Evolutionary conservation across 1,140 invertebrate genomes (phyloP), one percentile per base, ranked within the genome.

Genomic region (Antheraea pernyi): DNA sequence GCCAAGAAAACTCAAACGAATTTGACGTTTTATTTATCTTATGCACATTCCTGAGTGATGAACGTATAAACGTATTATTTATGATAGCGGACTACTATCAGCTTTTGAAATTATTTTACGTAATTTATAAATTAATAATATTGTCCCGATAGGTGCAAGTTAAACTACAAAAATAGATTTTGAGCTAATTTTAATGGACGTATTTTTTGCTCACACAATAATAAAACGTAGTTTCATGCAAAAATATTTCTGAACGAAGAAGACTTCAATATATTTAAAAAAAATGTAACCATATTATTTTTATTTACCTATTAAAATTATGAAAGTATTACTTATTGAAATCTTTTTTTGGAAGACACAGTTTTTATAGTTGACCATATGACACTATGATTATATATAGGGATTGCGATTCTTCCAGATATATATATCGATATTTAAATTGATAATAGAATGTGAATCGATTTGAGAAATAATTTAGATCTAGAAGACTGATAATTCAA

Each of bases 1-100:
- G 84, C 82, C 80, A 78, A 81, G 81, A 77, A 90, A 84, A 84
- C 84, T 88, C 84, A 87, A 89, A 84, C 77, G 81, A 86, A 84
- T 75, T 82, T 70, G 69, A 67, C 76, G 78, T 80, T 80, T 80
- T 46, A 71, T 86, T 82, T 59, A 46, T 65, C n/a, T 19, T 36
- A 6, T 53, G 11, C 5, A 53, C 13, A 53, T n/a, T 53, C 46
- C 13, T 53, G 46, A 13, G 13, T 6, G 13, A 53, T 13, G 13
- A 53, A 53, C 6, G 13, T 53, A 53, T 13, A 53, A 13, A 16
- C 46, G 9, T 53, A 53, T 53, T 53, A n/a, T 6, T 16, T 53
- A 16, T 53, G 9, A 16, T 13, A 53, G 7, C 0, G 0, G 13
- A 16, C 16, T 13, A n/a, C 0, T 7, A 53, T n/a, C 6, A 30